Base-by-base conservation (phyloP, 2,113 vertebrate species). In the Ia io region DNA sequence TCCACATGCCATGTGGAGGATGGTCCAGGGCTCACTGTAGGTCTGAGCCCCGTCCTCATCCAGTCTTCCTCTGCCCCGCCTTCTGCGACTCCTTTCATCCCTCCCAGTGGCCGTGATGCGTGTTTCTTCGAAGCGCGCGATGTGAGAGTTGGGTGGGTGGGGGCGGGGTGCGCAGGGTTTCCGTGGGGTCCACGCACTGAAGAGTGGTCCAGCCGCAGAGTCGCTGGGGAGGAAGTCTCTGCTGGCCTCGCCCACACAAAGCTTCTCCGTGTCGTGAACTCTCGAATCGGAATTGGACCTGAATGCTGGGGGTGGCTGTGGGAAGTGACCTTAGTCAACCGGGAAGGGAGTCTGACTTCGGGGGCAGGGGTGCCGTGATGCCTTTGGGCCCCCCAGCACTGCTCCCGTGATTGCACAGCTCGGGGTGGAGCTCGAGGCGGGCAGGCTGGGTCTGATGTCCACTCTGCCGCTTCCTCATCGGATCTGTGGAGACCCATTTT, bases 321-420 rank as follows among this genome's bases (percentile, higher is more conserved):
- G 79, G 23, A 47, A 83, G 7, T 63, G 37, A 63, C 11, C 40
- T 44, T 51, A 69, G 8, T 35, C 37, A 1, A 37, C 40, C 22
- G 73, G 67, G 71, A 84, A 32, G 14, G 25, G 37, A 90, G 47
- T 56, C 63, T 40, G 35, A 22, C 61, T 73, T 88, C 53, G 0
- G 0, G 28, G 13, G 49, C 40, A 56, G 70, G 8, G 1, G 9
- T 9, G 4, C 18, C 28, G 0, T 18, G 84, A 61, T 53, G 23
- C 0, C n/a, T 16, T 22, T 4, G 16, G 17, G 2, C 1, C 14
- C 6, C 6, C 5, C 2, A 1, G 40, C 3, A 4, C 7, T 51
- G 42, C 44, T 13, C 7, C 12, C 3, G 6, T 35, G 80, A 17
- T 20, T 65, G 25, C 25, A 9, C 22, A 14, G 22, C 42, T 32